A percentile compares a stretch with the other conserved stretches of the same genome.
Conservation (phyloP, 2,888 invertebrate genomes). For the Hirudinaria manillensis region DNA sequence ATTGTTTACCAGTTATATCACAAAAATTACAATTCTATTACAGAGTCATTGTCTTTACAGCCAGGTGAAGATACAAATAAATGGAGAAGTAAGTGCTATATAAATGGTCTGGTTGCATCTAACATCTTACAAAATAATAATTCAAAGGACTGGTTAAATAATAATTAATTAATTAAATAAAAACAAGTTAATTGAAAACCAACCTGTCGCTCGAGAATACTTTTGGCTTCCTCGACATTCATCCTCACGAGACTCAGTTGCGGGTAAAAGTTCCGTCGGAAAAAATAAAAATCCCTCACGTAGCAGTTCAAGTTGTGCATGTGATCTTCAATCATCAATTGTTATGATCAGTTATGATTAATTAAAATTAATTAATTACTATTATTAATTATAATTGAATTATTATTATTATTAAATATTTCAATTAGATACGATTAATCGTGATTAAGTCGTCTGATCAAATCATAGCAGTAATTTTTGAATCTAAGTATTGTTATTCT, state of each 20-base stretch:
- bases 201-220: conserved; percentile 63
- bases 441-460: too few species aligned
- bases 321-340: conserved; percentile 66
- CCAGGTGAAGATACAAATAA: too few species aligned
- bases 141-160: not conserved
- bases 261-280: conserved; percentile 93
- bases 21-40: too few species aligned
- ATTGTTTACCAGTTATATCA: too few species aligned
- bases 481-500: too few species aligned
- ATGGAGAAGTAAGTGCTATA: too few species aligned
- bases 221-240: conserved; percentile 83
- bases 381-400: too few species aligned
- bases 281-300: conserved; percentile 89
- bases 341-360: not conserved
- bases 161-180: not conserved
- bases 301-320: conserved; percentile 91
- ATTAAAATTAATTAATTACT: too few species aligned
- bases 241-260: conserved; percentile 87
- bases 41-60: too few species aligned
- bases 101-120: not conserved
- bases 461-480: too few species aligned
- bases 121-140: not conserved
- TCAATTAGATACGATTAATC: too few species aligned
- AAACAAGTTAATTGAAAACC: not conserved
- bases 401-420: too few species aligned